phyloP scores from a whole-genome alignment of 2,888 invertebrate species.

The Trissonchulus sp. region DNA sequence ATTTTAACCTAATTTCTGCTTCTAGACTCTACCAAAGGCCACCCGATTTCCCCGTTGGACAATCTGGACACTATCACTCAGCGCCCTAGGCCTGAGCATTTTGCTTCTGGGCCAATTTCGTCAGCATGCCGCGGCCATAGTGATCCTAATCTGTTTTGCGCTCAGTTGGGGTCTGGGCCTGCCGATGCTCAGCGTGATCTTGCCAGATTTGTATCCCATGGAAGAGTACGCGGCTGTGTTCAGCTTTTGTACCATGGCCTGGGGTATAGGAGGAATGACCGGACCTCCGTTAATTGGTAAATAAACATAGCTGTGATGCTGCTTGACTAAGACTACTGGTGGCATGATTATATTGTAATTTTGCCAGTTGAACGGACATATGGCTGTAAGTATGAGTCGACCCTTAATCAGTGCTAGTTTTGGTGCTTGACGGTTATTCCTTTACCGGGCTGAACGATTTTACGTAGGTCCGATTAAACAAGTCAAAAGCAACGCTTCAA shows the following conservation, averaged over 20 bases:
- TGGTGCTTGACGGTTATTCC: too few species aligned
- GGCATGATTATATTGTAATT: too few species aligned
- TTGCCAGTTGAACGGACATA: too few species aligned
- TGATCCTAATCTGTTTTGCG: background rate
- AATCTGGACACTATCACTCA: background rate
- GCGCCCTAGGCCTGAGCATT: background rate
- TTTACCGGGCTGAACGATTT: too few species aligned
- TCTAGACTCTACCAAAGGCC: too few species aligned
- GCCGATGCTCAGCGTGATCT: background rate
- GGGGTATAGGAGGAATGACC: background rate
- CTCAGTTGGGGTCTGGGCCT: background rate
- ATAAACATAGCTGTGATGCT: too few species aligned
- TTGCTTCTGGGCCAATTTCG: background rate
- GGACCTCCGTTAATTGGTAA: background rate
- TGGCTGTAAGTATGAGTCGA: too few species aligned
- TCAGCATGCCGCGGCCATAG: background rate
- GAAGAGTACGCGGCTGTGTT: background rate
- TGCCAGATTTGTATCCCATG: background rate
- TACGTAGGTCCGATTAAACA: too few species aligned
- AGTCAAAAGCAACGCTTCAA: too few species aligned
- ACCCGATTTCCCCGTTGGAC: background rate
- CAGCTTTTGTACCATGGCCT: background rate
- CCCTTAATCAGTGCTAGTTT: too few species aligned
- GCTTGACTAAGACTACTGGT: too few species aligned
- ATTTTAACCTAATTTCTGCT: too few species aligned